Base-by-base conservation (phyloP, 2,888 invertebrate species). In the Plagodis pulveraria region DNA sequence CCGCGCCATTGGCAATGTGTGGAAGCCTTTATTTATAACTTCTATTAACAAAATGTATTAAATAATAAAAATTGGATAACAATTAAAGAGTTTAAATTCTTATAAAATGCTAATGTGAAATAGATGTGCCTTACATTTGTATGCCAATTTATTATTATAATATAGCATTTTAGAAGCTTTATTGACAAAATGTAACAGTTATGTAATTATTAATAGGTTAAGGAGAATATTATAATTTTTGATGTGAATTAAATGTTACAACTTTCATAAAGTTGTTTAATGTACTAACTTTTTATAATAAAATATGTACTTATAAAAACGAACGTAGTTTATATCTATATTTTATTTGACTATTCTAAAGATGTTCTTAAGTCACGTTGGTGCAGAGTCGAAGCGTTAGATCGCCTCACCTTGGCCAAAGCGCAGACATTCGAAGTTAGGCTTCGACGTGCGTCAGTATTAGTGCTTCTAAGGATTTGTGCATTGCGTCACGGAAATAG, bases 231-330 rank as follows among this genome's bases (percentile, higher is more conserved):
- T 62, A 71, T 77, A 78, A 81, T 81, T 84, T 84, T 83, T 77
- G 74, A 83, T 81, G 79, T 81, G 65, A 74, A 78, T 74, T 74
- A 66, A 69, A 76, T 77, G 71, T 78, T 77, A 75, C 79, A 81
- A 83, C 79, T 81, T 86, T 83, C 79, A 84, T 86, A 86, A 81
- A 86, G 85, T 86, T 85, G 80, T 78, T 54, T 80, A 81, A 81
- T 80, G 69, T 72, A 84, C 83, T 85, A 85, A 86, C 76, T 69
- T 78, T 80, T 79, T 77, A 44, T 76, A 80, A 76, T 75, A 74
- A 77, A 22, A 22, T 22, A 22, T 22, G 22, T 22, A 22, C 22
- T 22, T 22, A 22, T 22, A 22, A 22, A 22, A 22, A 22, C 22
- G 22, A 1, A 22, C 22, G 22, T 22, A 22, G 22, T 22, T 22